These are phyloP conservation scores for Diploptera punctata DNA, from an alignment of 2,888 invertebrate species.

Conservation along the genomic window DNA sequence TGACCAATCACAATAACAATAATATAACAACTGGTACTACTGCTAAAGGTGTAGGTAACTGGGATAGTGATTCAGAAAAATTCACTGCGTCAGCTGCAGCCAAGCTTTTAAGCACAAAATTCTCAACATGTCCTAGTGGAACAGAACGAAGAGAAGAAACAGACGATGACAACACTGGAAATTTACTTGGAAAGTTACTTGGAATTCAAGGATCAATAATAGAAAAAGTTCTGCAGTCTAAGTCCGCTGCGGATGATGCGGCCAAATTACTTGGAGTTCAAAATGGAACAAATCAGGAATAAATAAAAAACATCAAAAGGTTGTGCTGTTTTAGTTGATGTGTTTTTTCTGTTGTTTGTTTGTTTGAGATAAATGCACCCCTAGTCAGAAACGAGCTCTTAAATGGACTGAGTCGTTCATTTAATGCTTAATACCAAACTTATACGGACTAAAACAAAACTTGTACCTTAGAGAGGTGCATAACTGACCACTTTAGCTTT, in stretches of 20 bases:
- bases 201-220: conserved; percentile 86
- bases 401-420: no score
- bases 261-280: conserved; percentile 88
- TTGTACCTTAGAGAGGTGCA: no score
- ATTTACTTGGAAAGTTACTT: conserved; percentile 87
- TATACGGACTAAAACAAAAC: no score
- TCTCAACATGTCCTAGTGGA: conserved; percentile 4
- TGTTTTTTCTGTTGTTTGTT: background rate
- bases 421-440: no score
- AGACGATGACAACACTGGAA: conserved; percentile 50
- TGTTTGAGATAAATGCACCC: conserved; percentile 2
- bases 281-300: conserved; percentile 28
- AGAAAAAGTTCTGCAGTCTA: conserved; percentile 80
- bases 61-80: conserved; percentile 14
- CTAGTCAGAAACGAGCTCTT: conserved; percentile 15
- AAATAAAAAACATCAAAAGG: background rate
- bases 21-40: conserved; percentile 30
- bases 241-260: conserved; percentile 83
- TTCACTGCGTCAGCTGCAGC: conserved; percentile 28
- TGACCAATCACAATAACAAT: conserved; percentile 40
- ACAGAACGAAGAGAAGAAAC: conserved; percentile 11
- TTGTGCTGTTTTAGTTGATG: background rate
- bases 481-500: no score
- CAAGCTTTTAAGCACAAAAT: conserved; percentile 32
- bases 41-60: background rate